Base-by-base conservation (phyloP, 64 coral and sea anemone species). In the Anthopleura sola region DNA sequence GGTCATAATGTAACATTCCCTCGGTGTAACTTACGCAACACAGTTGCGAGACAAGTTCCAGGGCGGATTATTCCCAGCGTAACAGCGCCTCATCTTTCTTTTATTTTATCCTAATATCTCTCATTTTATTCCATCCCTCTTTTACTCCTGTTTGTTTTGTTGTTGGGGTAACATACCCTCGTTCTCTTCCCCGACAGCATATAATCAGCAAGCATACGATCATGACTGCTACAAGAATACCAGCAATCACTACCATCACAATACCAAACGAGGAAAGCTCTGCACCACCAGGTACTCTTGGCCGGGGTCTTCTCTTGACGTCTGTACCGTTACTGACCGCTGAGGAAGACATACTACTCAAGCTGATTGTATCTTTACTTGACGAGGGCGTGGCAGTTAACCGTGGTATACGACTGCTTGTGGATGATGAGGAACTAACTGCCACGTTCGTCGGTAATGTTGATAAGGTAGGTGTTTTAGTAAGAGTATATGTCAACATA, bases 241-340 rank as follows among this genome's bases (percentile, higher is more conserved):
- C 82, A 36, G 44, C 82, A 33, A 83, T 48, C 18, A 36, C 36
- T 0, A 83, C 32, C 82, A 83, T 83, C n/a, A 83, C 55, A 20
- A 83, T 83, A 37, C 82, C 55, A 60, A 83, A 83, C 32, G 55
- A 32, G 10, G 82, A 83, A n/a, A 83, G 82, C 48, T 55, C 18
- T 40, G 26, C 5, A 32, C 29, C 66, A 34, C n/a, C 66, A 32
- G 29, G 1, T 19, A 34, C 4, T 33, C 28, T 34, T 71, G 4
- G 4, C 2, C 23, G 60, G 17, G 16, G 54, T 26, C 23, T 24
- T 24, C 28, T 29, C 12, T 16, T 71, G 1, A 34, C 29, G 26
- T 5, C 16, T 32, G 66, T 71, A 71, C 28, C 28, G 14, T 71
- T 71, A 71, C n/a, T 71, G 29, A 71, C 12, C n/a, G 15, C n/a